Conservation (phyloP, 2,888 invertebrate species). For the Lepidocyrtoides sp. region DNA sequence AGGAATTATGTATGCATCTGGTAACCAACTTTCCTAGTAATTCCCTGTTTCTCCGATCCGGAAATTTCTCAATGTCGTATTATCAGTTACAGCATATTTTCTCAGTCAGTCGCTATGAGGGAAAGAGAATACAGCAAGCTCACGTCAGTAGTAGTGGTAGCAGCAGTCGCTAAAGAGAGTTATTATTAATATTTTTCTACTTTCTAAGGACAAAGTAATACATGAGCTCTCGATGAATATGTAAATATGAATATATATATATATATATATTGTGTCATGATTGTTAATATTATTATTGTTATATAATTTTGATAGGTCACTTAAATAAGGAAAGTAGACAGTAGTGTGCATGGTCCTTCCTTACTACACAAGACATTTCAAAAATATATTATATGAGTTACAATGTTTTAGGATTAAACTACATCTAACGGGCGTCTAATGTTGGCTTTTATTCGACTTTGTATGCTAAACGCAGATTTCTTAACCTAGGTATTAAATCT, state of each 20-base stretch:
- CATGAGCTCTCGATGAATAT: no score
- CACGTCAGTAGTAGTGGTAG: neutral
- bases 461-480: neutral
- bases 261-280: neutral
- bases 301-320: neutral
- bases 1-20: constrained; percentile 18
- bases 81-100: constrained; percentile 77
- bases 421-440: neutral
- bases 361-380: neutral
- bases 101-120: constrained; percentile 57
- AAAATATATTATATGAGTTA: neutral
- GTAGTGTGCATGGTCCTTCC: no score
- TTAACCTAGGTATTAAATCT: no score
- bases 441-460: neutral
- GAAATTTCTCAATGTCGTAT: constrained; percentile 81
- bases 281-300: constrained; percentile 9
- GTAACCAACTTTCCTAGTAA: constrained; percentile 72
- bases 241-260: no score
- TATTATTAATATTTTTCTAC: constrained; percentile 12
- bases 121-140: constrained; percentile 21
- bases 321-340: neutral
- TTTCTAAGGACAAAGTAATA: neutral
- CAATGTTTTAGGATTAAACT: neutral
- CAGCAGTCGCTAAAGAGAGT: neutral
- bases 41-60: constrained; percentile 75